Evolutionary conservation across 2,888 invertebrate genomes (phyloP).

Genomic region (Tiliacea citrago): DNA sequence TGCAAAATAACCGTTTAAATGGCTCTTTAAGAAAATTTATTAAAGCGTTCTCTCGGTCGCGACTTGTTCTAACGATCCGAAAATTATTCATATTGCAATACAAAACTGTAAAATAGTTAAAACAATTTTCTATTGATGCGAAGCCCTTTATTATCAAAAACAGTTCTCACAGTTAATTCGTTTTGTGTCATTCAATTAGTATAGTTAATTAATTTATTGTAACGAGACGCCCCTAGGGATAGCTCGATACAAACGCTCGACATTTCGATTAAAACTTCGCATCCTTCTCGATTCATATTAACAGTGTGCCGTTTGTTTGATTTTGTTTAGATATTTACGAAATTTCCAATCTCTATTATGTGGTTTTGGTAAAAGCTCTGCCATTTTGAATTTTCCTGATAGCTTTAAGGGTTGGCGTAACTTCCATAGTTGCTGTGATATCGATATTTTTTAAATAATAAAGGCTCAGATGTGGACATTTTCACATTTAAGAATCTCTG

Average conservation of each 20-base stretch:
- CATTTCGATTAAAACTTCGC: constrained; percentile 80
- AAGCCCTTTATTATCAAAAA: constrained; percentile 66
- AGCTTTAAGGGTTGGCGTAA: constrained; percentile 26
- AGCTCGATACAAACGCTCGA: constrained; percentile 65
- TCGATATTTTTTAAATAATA: background rate
- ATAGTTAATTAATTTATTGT: constrained; percentile 80
- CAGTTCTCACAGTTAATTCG: constrained; percentile 71
- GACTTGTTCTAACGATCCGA: constrained; percentile 13
- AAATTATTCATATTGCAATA: constrained; percentile 22
- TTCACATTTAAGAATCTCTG: background rate
- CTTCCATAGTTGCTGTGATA: constrained; percentile 1
- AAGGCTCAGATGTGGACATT: background rate
- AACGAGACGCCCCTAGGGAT: constrained; percentile 70
- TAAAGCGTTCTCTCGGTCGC: constrained; percentile 11
- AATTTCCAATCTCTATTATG: constrained; percentile 60
- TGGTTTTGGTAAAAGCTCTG: constrained; percentile 36
- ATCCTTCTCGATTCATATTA: constrained; percentile 65
- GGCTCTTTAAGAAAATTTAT: constrained; percentile 49
- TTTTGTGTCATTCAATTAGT: constrained; percentile 79
- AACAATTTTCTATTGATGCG: constrained; percentile 38
- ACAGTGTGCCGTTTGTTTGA: constrained; percentile 60
- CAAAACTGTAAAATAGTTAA: constrained; percentile 34
- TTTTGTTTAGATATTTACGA: constrained; percentile 61
- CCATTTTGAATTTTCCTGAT: constrained; percentile 41
- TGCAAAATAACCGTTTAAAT: constrained; percentile 42